These are phyloP conservation scores for Gadus macrocephalus DNA, from an alignment of 2,113 vertebrate species.

Conservation along the genomic window DNA sequence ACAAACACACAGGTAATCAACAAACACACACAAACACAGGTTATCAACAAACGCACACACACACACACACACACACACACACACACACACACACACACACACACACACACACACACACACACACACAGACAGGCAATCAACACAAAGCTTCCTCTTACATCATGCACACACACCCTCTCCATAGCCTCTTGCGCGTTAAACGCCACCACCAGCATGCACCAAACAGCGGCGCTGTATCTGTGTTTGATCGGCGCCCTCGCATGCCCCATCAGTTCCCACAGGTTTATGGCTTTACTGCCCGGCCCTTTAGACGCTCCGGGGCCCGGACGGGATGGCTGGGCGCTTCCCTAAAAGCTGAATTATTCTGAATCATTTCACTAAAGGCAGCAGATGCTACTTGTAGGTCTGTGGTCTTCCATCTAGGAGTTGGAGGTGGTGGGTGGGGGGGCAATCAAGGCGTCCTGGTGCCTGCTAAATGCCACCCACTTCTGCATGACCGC, in stretches of 20 bases:
- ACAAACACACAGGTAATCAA: too few relatives aligned
- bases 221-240: too few relatives aligned
- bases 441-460: constrained; percentile 53
- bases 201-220: too few relatives aligned
- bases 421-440: constrained; percentile 19
- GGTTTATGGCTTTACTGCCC: constrained; percentile 62
- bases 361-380: constrained; percentile 80
- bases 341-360: constrained; percentile 62
- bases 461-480: constrained; percentile 57
- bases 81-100: too few relatives aligned
- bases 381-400: constrained; percentile 61
- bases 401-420: constrained; percentile 34
- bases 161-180: too few relatives aligned
- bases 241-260: constrained; percentile 6
- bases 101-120: constrained; percentile 31
- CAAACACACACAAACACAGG: too few relatives aligned
- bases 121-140: constrained; percentile 22
- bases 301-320: constrained; percentile 29
- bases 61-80: background rate
- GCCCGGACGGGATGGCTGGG: constrained; percentile 25
- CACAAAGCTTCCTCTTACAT: constrained; percentile 14
- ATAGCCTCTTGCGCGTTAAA: too few relatives aligned
- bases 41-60: too few relatives aligned
- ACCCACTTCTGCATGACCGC: constrained; percentile 55
- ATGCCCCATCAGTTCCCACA: constrained; percentile 26